phyloP scores from a whole-genome alignment of 53 echinoderm and acorn worm species.

The Temnopleurus reevesii region DNA sequence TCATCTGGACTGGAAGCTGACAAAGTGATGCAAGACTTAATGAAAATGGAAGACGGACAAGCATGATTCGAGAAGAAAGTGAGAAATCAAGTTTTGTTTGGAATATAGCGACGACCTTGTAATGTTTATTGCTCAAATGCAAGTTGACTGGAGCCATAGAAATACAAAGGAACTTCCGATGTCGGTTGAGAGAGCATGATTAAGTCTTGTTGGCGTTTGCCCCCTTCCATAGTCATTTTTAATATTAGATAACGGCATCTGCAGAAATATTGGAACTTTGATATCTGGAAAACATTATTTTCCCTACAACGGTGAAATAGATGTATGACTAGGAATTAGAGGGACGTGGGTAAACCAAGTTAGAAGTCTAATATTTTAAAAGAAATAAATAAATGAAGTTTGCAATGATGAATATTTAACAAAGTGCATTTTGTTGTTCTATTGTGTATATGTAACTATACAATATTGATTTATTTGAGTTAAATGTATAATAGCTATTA shows the following conservation, averaged over 20 bases:
- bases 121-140: neutral
- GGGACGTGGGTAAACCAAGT: too few relatives aligned
- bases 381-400: too few relatives aligned
- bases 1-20: neutral
- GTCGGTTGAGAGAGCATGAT: neutral
- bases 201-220: neutral
- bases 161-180: constrained; percentile 4
- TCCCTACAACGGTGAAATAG: too few relatives aligned
- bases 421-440: too few relatives aligned
- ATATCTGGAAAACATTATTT: neutral
- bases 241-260: neutral
- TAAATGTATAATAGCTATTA: too few relatives aligned
- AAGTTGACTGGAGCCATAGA: neutral
- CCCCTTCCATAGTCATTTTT: constrained; percentile 7
- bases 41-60: constrained; percentile 6
- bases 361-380: too few relatives aligned
- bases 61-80: neutral
- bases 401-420: too few relatives aligned
- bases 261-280: neutral
- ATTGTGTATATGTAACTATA: too few relatives aligned
- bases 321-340: too few relatives aligned
- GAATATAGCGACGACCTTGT: neutral
- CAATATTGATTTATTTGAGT: too few relatives aligned
- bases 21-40: neutral
- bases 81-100: neutral